Conservation (phyloP, 2,797 vertebrate genomes). For the Toxotes lorentzi region DNA sequence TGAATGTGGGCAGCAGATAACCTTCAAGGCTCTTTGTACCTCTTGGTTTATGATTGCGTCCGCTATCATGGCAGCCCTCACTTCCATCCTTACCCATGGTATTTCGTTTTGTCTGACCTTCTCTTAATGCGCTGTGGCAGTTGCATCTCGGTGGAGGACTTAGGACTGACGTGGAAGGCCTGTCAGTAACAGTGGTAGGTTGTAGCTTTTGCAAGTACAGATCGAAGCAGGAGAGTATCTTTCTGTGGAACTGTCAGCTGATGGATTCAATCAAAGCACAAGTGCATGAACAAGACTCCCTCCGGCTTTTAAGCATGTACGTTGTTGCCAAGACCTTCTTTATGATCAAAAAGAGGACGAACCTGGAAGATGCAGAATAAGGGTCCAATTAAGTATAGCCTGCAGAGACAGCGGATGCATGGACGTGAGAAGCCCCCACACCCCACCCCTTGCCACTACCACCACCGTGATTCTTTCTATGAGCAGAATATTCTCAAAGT, state of each 20-base stretch:
- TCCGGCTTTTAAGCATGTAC: conserved; percentile 75
- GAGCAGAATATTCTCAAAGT: conserved; percentile 80
- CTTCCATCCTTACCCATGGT: conserved; percentile 50
- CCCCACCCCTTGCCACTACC: conserved; percentile 46
- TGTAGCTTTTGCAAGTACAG: conserved; percentile 58
- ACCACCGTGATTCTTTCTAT: conserved; percentile 66
- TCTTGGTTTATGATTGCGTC: conserved; percentile 75
- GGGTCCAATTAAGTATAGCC: conserved; percentile 87
- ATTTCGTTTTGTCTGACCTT: conserved; percentile 43
- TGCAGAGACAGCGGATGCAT: conserved; percentile 77
- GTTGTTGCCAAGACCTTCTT: conserved; percentile 78
- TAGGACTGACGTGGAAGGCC: conserved; percentile 43
- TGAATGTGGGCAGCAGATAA: conserved; percentile 73
- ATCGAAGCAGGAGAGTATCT: conserved; percentile 51
- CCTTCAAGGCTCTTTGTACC: conserved; percentile 73
- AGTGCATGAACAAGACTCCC: conserved; percentile 75
- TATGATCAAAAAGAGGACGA: conserved; percentile 83
- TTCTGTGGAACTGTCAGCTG: conserved; percentile 63
- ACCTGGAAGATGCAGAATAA: conserved; percentile 84
- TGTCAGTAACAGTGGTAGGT: conserved; percentile 51
- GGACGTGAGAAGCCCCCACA: conserved; percentile 64
- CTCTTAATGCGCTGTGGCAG: conserved; percentile 61
- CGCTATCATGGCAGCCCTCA: conserved; percentile 50
- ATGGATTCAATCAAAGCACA: conserved; percentile 74
- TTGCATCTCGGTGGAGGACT: conserved; percentile 54